Evolutionary conservation across 2,113 vertebrate species (phyloP), one percentile per base, ranked within the genome.

Genomic region (Caranx ignobilis): DNA sequence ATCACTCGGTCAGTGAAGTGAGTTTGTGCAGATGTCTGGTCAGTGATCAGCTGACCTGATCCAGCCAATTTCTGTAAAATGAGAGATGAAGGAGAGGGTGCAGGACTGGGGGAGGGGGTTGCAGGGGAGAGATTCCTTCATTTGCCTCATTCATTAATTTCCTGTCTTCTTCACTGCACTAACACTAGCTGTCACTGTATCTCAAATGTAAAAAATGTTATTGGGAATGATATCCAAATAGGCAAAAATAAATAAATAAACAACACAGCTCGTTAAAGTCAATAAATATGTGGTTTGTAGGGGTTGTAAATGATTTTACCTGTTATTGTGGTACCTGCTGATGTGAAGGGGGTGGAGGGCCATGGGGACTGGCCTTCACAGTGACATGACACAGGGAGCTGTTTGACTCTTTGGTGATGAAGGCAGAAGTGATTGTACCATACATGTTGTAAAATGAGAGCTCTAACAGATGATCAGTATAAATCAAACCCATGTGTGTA

Each of bases 91-190:
- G 88, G 31, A 48, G 18, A 43, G 8, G 18, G 37, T 50, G 43
- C 52, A 90, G 83, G 91, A 90, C 84, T 77, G 85, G 73, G 45
- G 59, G 73, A 84, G 73, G 45, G 59, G 73, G 48, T 63, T 35
- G 48, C 11, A 45, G 45, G 88, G 89, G 87, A 87, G 52, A 95
- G 84, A 75, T 77, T 82, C 41, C 72, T 45, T 60, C 18, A 50
- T 75, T 82, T 75, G 18, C 45, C 41, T 81, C 10, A 65, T 74
- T 77, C 32, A 31, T 70, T 85, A 31, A 62, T 89, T 85, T 66
- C 48, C 75, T 63, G 11, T 91, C 57, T 83, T 82, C 79, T 91
- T 92, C 86, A 84, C 77, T 91, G 84, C 91, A 92, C 90, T 93
- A 93, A 94, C 77, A 87, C 79, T 92, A 85, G 63, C 56, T 84